Evolutionary conservation across 2,888 invertebrate species (phyloP), one percentile per base, ranked within the genome.

Genomic region (Tachina lurida): DNA sequence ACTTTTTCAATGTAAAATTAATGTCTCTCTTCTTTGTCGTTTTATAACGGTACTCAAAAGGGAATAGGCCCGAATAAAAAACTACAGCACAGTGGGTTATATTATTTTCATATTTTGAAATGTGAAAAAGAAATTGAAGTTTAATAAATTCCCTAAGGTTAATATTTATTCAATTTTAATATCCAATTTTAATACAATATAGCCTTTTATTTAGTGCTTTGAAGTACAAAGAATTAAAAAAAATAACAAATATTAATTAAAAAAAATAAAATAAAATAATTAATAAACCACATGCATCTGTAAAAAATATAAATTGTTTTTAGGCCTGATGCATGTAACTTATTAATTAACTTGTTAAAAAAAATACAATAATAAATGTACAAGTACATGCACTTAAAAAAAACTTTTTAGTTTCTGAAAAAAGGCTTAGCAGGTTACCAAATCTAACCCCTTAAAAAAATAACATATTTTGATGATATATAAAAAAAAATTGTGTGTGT

Each of bases 401-500:
- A 77, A 62, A 65, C 2, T 15, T 65, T 49, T 67, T 22, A 31
- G 74, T n/a, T 63, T 63, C 43, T 63, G 47, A 41, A 70, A 76
- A 58, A 1, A 17, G 60, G 58, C 74, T 43, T 43, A 41, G 15
- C 41, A 49, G 73, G 49, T 74, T 62, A 19, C 12, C 49, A 62
- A 62, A 49, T 19, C 8, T 73, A 74, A 52, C n/a, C 58, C 41
- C 41, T 22, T 52, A 70, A 70, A 78, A 70, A 52, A 15, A 62
- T 45, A 60, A 39, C 77, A 56, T n/a, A 41, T 60, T n/a, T 68
- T 41, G 19, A 39, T 15, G 13, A 31, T 13, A 76, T 73, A 58
- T 78, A 79, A 84, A 73, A 82, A 76, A 84, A 83, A 31, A 73
- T 52, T 54, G 84, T 88, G 79, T 83, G 77, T 84, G 84, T 82